Percentiles rank a stretch among this genome's conserved stretches.
phyloP scores from a whole-genome alignment of 2,888 invertebrate genomes.

The Pheosia tremula region DNA sequence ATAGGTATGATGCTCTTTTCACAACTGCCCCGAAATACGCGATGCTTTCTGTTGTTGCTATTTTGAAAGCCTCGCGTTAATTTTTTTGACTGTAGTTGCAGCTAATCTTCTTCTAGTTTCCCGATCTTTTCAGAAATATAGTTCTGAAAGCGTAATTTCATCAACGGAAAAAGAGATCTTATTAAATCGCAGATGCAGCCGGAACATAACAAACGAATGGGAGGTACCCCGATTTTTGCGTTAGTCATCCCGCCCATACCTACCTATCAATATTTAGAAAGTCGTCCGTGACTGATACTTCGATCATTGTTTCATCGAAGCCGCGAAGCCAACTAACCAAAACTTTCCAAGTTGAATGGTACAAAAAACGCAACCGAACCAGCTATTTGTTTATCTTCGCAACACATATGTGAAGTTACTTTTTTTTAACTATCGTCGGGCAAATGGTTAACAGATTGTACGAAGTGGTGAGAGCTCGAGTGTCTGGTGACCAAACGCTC shows the following conservation, averaged over 20 bases:
- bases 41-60: conserved; percentile 7
- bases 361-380: conserved; percentile 11
- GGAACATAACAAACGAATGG: neutral
- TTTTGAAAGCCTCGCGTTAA: neutral
- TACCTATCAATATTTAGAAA: conserved; percentile 18
- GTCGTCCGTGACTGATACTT: conserved; percentile 12
- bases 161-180: neutral
- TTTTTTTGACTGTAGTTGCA: too few relatives aligned
- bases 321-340: conserved; percentile 6
- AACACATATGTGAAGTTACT: conserved; percentile 34
- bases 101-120: too few relatives aligned
- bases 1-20: conserved; percentile 26
- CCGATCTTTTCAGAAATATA: too few relatives aligned
- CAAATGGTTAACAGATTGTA: conserved; percentile 52
- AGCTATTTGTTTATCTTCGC: conserved; percentile 24
- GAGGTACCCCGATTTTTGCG: conserved; percentile 2
- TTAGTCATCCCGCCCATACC: conserved; percentile 11
- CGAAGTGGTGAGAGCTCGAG: conserved; percentile 42
- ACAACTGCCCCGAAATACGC: conserved; percentile 9
- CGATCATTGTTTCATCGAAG: conserved; percentile 13
- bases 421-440: conserved; percentile 26
- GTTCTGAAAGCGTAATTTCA: neutral
- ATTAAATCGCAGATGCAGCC: neutral
- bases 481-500: conserved; percentile 50
- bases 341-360: conserved; percentile 9